phyloP scores from a whole-genome alignment of 1,140 invertebrate species.

The Sesamia nonagrioides region DNA sequence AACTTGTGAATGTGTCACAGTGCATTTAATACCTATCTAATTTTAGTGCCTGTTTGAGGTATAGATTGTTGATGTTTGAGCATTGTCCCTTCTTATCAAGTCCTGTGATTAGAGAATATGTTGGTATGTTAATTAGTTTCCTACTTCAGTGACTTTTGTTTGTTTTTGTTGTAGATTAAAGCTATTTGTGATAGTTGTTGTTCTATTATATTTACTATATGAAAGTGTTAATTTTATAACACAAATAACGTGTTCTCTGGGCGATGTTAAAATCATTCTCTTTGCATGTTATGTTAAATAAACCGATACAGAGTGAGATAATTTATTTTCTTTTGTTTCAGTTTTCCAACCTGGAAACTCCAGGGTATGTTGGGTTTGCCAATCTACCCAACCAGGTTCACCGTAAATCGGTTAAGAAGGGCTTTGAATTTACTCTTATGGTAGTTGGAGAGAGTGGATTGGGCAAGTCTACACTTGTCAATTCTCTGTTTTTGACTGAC shows the following conservation, averaged over 20 bases:
- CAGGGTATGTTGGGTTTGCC: constrained; percentile 97
- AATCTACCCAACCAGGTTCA: constrained; percentile 98
- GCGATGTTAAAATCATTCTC: too few relatives aligned
- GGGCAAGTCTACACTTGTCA: constrained; percentile 99
- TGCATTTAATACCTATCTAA: constrained; percentile 15
- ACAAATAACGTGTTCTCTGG: too few relatives aligned
- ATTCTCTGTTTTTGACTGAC: constrained; percentile 99
- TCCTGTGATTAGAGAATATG: neutral
- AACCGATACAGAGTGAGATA: too few relatives aligned
- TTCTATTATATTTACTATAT: too few relatives aligned
- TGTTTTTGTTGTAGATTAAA: neutral
- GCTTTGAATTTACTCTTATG: constrained; percentile 99
- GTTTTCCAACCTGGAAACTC: constrained; percentile 94
- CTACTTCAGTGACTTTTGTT: neutral
- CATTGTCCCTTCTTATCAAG: constrained; percentile 3
- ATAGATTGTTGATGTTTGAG: constrained; percentile 3
- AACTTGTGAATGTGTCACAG: constrained; percentile 34
- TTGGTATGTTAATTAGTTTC: neutral
- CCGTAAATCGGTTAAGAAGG: constrained; percentile 98
- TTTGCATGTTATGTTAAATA: too few relatives aligned
- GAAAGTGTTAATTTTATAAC: too few relatives aligned
- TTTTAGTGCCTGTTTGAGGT: neutral
- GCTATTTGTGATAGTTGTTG: too few relatives aligned
- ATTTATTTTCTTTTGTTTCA: constrained; percentile 83
- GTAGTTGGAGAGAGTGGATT: constrained; percentile 98